Base-by-base conservation (phyloP, 2,888 invertebrate species). In the Acleris holmiana region DNA sequence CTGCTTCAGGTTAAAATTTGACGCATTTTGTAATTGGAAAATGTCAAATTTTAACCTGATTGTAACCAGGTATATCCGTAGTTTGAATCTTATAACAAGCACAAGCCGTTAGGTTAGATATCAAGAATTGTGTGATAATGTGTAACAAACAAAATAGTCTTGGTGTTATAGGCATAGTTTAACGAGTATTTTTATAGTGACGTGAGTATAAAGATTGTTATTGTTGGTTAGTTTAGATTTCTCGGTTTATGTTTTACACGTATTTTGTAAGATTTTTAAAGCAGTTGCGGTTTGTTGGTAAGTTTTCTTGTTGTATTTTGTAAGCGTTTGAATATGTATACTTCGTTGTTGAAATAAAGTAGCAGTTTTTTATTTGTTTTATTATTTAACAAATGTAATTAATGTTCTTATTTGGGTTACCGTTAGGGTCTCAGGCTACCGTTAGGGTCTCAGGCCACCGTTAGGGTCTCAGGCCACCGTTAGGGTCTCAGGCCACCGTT, bases 201-300 rank as follows among this genome's bases (percentile, higher is more conserved):
- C 29, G 56, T 56, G 47, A 56, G 47, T 56, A 47, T 15, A n/a
- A 23, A 49, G 18, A 46, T 54, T 53, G 23, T 48, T 41, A 47
- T 53, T 53, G 54, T 41, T 65, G 18, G 29, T 17, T 48, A 59
- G 29, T 25, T 53, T 17, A 17, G 21, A 17, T 60, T 59, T 49
- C n/a, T 44, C 55, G 59, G 44, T 44, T 46, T 60, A 64, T 49
- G 65, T 60, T 55, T 35, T 65, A 65, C 65, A 65, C 54, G 59
- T 65, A 65, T 65, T 65, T 65, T 60, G 44, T 65, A 65, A 60
- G 65, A 46, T 50, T 65, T 57, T 65, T 60, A 10, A 65, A 49
- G 54, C 53, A 15, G 44, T 49, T 23, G n/a, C 8, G 54, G 46
- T 64, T 64, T 59, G 49, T 49, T 60, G 65, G 59, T 59, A 65